These are phyloP conservation scores for Carapus acus DNA, from an alignment of 2,797 vertebrate genomes.

Conservation along the genomic window DNA sequence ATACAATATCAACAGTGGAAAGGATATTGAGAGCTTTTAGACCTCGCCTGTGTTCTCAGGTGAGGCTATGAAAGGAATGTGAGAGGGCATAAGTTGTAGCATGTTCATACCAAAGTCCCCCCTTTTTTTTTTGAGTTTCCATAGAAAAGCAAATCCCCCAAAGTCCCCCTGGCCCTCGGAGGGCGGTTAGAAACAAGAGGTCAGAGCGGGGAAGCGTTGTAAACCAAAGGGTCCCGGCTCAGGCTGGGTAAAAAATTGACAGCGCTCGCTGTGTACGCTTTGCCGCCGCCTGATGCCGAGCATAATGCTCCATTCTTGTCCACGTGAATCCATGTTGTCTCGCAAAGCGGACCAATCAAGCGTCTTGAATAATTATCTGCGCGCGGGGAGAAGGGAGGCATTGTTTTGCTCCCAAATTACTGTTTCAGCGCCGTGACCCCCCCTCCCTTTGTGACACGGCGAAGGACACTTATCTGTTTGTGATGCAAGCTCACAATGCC, in stretches of 20 bases:
- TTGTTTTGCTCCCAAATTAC: constrained; percentile 51
- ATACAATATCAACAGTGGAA: constrained; percentile 36
- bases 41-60: constrained; percentile 40
- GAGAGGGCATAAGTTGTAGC: constrained; percentile 56
- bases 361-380: constrained; percentile 53
- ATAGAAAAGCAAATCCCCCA: constrained; percentile 32
- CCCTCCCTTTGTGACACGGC: constrained; percentile 45
- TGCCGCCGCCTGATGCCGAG: constrained; percentile 12
- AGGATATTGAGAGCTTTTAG: constrained; percentile 56
- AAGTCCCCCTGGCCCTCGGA: constrained; percentile 41
- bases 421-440: constrained; percentile 38
- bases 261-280: background rate
- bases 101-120: constrained; percentile 37
- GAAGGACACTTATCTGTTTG: constrained; percentile 55
- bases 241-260: constrained; percentile 6
- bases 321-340: constrained; percentile 33
- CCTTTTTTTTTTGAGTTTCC: constrained; percentile 39
- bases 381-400: constrained; percentile 51
- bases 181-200: constrained; percentile 36
- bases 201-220: constrained; percentile 19
- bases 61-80: constrained; percentile 71
- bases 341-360: constrained; percentile 39
- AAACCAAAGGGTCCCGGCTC: constrained; percentile 2
- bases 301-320: constrained; percentile 34
- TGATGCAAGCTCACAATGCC: constrained; percentile 45